A percentile compares a stretch with the other conserved stretches of the same genome.
phyloP scores from a whole-genome alignment of 2,888 invertebrate genomes.

The Trichopria drosophilae region DNA sequence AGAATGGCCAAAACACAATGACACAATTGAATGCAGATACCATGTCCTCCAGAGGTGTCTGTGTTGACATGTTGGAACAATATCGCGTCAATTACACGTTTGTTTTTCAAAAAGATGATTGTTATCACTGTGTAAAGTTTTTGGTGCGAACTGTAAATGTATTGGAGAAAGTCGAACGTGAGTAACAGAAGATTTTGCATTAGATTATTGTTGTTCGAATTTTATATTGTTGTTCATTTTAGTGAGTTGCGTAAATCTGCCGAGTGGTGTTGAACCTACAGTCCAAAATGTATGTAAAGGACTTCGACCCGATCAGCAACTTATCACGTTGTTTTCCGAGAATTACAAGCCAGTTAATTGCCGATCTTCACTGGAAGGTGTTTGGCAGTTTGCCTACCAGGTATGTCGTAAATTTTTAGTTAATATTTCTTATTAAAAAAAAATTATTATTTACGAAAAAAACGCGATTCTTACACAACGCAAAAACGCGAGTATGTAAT shows the following conservation, averaged over 20 bases:
- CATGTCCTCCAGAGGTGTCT: conserved; percentile 76
- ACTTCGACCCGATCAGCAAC: conserved; percentile 76
- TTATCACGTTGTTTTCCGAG: conserved; percentile 84
- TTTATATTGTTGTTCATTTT: conserved; percentile 33
- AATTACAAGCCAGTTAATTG: conserved; percentile 90
- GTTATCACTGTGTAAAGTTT: conserved; percentile 84
- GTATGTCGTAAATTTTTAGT: conserved; percentile 44
- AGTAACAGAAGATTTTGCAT: conserved; percentile 44
- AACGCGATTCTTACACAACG: too few species aligned
- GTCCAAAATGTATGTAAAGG: conserved; percentile 77
- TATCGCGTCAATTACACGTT: conserved; percentile 83
- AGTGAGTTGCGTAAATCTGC: conserved; percentile 77
- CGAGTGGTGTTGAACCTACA: conserved; percentile 67
- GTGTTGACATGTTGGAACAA: conserved; percentile 73
- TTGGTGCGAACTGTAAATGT: conserved; percentile 86
- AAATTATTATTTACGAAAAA: conserved; percentile 1
- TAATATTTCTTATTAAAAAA: conserved; percentile 2
- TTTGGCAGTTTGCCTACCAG: conserved; percentile 94
- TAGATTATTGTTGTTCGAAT: conserved; percentile 5
- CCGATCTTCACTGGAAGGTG: conserved; percentile 88
- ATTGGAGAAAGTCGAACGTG: conserved; percentile 85
- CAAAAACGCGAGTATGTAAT: too few species aligned
- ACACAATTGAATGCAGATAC: conserved; percentile 80
- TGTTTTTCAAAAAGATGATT: conserved; percentile 70
- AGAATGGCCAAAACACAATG: conserved; percentile 79